A percentile compares a stretch with the other conserved stretches of the same genome.
Evolutionary conservation across 2,797 vertebrate species (phyloP).

Genomic region (Malacoraja senta): DNA sequence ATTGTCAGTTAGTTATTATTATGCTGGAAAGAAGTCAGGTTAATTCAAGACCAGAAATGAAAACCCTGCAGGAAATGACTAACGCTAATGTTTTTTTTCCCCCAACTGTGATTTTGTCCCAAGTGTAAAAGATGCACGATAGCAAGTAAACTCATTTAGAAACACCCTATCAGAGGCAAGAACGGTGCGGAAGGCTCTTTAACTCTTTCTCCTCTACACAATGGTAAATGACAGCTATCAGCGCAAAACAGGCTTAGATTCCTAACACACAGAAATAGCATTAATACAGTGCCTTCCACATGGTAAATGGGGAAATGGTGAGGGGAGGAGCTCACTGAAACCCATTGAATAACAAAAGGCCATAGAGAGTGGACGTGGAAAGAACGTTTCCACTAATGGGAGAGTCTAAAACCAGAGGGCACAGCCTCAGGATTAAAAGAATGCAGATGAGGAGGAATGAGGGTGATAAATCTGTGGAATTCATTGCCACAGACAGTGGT

Average conservation of each 20-base stretch:
- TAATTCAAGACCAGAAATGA: neutral
- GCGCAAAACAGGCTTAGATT: neutral
- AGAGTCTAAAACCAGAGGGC: too few species aligned
- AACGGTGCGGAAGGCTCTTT: neutral
- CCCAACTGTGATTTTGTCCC: neutral
- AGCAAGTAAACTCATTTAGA: neutral
- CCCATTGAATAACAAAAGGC: too few species aligned
- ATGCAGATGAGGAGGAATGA: too few species aligned
- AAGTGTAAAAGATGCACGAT: neutral
- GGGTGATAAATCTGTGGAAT: too few species aligned
- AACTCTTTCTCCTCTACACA: neutral
- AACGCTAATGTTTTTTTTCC: neutral
- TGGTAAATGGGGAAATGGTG: neutral
- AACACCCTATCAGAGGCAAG: neutral
- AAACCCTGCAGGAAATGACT: neutral
- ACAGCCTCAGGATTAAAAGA: too few species aligned
- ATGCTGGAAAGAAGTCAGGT: neutral
- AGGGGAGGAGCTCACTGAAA: too few species aligned
- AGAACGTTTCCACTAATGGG: too few species aligned
- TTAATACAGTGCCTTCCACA: neutral
- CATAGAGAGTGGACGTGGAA: too few species aligned
- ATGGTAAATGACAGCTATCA: neutral
- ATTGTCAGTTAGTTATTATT: neutral
- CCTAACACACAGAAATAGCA: neutral
- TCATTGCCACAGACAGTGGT: too few species aligned